Evolutionary conservation across 2,113 vertebrate species (phyloP).

Genomic region (Cynoglossus semilaevis): DNA sequence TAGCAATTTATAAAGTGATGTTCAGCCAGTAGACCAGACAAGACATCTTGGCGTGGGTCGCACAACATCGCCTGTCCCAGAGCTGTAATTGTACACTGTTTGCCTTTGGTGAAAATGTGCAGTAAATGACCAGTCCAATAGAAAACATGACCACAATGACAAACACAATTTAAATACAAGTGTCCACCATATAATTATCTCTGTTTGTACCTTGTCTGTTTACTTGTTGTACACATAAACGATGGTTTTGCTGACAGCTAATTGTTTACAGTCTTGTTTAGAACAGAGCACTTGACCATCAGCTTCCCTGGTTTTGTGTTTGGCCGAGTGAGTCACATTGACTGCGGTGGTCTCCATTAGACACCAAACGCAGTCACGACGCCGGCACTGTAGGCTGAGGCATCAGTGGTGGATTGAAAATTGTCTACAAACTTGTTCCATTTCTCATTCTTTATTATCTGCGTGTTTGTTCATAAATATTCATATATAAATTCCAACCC

Average conservation of each 20-base stretch:
- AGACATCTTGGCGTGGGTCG: no score
- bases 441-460: slow-evolving; percentile 16
- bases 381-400: neutral
- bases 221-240: neutral
- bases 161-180: neutral
- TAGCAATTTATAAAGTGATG: no score
- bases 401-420: slow-evolving; percentile 7
- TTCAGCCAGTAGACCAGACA: no score
- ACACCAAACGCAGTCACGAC: neutral
- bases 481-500: slow-evolving; percentile 51
- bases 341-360: neutral
- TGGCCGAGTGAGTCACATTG: neutral
- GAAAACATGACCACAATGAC: neutral
- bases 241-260: neutral
- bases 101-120: no score
- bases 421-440: slow-evolving; percentile 3
- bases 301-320: neutral
- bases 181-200: neutral
- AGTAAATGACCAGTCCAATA: no score
- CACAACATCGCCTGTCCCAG: no score
- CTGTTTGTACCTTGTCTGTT: no score
- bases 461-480: slow-evolving; percentile 63
- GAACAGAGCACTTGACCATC: neutral
- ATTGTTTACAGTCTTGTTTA: neutral
- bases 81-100: no score